Conservation (phyloP, 92 coral and sea anemone genomes). For the Galaxea fascicularis region DNA sequence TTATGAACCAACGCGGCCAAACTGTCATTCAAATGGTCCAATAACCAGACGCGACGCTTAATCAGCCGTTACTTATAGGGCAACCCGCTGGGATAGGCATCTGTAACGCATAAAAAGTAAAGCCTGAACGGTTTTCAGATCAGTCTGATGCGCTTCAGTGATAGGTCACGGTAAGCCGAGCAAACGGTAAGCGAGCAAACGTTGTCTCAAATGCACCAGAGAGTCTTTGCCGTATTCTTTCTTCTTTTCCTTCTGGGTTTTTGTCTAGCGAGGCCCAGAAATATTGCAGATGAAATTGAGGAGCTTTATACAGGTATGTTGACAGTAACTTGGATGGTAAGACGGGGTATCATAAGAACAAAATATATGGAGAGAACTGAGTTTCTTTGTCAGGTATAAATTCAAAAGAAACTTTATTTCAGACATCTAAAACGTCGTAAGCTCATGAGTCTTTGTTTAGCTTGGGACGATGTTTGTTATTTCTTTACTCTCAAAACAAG, state of each 20-base stretch:
- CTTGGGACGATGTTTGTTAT: too few species aligned
- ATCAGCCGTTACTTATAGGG: conserved; percentile 17
- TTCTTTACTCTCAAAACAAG: too few species aligned
- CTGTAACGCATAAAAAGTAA: background rate
- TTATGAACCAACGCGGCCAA: background rate
- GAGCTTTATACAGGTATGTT: conserved; percentile 39
- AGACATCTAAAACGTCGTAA: too few species aligned
- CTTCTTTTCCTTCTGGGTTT: background rate
- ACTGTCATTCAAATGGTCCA: conserved; percentile 20
- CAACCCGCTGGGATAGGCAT: background rate
- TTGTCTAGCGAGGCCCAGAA: conserved; percentile 12
- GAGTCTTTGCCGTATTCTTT: background rate
- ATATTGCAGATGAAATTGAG: conserved; percentile 13
- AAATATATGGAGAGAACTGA: background rate
- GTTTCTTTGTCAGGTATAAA: background rate
- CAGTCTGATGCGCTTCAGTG: background rate
- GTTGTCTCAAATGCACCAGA: conserved; percentile 12
- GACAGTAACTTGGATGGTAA: background rate
- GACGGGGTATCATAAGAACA: background rate
- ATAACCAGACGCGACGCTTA: background rate
- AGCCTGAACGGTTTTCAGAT: background rate
- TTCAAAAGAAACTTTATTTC: background rate
- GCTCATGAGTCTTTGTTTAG: too few species aligned
- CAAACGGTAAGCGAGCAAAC: background rate
- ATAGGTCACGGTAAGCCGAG: too few species aligned